Evolutionary conservation across 2,888 invertebrate species (phyloP).

Genomic region (Amphipoea lucens): DNA sequence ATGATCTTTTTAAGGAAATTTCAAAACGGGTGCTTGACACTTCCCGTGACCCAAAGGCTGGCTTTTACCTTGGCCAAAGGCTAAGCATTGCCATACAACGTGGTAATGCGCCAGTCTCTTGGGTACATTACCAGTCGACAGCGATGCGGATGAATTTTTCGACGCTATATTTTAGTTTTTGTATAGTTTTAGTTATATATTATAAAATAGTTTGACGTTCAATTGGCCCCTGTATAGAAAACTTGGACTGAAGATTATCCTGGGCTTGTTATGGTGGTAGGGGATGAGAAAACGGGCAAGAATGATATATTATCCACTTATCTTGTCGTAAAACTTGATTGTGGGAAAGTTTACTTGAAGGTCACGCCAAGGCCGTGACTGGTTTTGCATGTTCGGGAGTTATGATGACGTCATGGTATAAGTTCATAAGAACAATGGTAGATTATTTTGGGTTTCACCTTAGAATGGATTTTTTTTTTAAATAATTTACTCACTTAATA

Average conservation of each 20-base stretch:
- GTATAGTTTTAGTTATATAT: no score
- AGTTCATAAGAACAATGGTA: background rate
- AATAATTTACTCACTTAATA: no score
- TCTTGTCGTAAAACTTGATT: constrained; percentile 56
- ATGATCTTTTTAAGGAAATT: no score
- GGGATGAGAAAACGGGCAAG: constrained; percentile 24
- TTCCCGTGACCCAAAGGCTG: no score
- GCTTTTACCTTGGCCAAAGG: no score
- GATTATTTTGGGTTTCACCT: background rate
- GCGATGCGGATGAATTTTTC: no score
- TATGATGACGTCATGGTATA: constrained; percentile 33
- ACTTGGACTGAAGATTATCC: constrained; percentile 37
- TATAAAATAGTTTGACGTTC: background rate
- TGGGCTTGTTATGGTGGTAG: constrained; percentile 44
- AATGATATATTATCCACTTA: constrained; percentile 61
- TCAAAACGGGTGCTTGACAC: no score
- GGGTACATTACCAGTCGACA: no score
- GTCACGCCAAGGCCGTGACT: constrained; percentile 30
- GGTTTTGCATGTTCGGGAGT: constrained; percentile 23
- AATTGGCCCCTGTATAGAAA: constrained; percentile 2
- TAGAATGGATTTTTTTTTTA: no score
- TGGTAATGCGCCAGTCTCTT: no score
- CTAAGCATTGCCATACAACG: no score
- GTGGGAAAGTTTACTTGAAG: constrained; percentile 43
- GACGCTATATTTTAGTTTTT: no score